These are phyloP conservation scores for Apis florea DNA, from an alignment of 1,140 invertebrate species.

Conservation along the genomic window DNA sequence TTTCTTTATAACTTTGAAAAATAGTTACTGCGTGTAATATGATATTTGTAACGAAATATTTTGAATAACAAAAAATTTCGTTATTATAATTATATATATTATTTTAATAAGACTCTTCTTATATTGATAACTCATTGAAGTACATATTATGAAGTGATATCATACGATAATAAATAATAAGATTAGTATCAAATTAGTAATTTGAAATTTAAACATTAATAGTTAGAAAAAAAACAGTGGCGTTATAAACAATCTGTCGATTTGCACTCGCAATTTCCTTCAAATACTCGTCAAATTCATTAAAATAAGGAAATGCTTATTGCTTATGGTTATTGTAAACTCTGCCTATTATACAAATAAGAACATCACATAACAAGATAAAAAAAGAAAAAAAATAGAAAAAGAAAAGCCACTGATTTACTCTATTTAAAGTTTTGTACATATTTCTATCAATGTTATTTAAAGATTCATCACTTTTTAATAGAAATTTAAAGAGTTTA, in stretches of 20 bases:
- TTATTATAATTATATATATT: not conserved
- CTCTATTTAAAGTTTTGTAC: slow-evolving; percentile 27
- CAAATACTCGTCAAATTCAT: slow-evolving; percentile 23
- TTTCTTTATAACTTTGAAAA: not conserved
- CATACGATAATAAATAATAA: slow-evolving; percentile 35
- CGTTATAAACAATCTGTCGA: slow-evolving; percentile 32
- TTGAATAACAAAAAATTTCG: not conserved
- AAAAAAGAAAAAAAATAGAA: not conserved
- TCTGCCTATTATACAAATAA: slow-evolving; percentile 17
- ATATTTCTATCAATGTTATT: slow-evolving; percentile 20
- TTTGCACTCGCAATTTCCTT: slow-evolving; percentile 32
- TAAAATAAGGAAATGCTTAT: slow-evolving; percentile 13
- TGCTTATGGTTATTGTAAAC: slow-evolving; percentile 17
- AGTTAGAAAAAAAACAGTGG: slow-evolving; percentile 40
- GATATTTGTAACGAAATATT: not conserved
- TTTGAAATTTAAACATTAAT: slow-evolving; percentile 40
- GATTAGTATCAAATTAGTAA: slow-evolving; percentile 33
- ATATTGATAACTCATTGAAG: not conserved
- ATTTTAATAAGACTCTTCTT: not conserved
- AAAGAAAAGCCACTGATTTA: not conserved
- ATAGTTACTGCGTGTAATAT: slow-evolving; percentile 3
- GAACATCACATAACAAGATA: slow-evolving; percentile 1
- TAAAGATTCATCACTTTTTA: slow-evolving; percentile 5
- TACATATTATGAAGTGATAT: slow-evolving; percentile 17
- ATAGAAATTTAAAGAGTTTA: not conserved